Evolutionary conservation across 2,888 invertebrate species (phyloP), one percentile per base, ranked within the genome.

Genomic region (Drosophila heteroneura): DNA sequence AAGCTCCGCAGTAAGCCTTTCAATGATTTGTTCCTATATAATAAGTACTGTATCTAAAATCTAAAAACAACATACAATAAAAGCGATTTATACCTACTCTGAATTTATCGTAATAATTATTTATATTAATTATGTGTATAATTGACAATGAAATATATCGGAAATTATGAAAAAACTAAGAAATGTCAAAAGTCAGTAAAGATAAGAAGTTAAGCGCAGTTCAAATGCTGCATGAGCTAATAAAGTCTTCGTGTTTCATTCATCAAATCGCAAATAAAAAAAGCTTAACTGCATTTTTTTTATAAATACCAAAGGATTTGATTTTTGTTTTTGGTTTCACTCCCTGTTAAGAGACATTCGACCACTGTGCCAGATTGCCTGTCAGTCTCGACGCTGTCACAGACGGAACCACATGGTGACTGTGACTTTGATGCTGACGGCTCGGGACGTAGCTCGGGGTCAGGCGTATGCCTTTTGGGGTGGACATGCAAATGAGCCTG

Each of bases 401-500:
- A 85, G 88, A 88, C 77, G 85, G 75, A 85, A 85, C 85, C 88
- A 89, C 85, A 85, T 85, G 85, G 85, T 85, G 85, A 89, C 79
- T 79, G 79, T 81, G 82, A 79, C 79, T 79, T 79, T 79, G 79
- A 79, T 59, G 79, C 79, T 59, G 63, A 56, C 82, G 73, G 59
- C 39, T 71, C 59, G 72, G 75, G 52, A 47, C 47, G 57, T 69
- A 56, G 69, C 30, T 61, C 66, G 74, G 63, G 72, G 69, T 70
- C 72, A 71, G 76, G 62, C 59, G 62, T 60, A 33, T 37, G 16
- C 5, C 35, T 26, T 35, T 44, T 51, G 53, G 82, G 82, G 79
- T 82, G 79, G 79, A 85, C 89, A 89, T 89, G 88, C 88, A 89
- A 89, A 89, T 90, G 83, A 90, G 89, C 79, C 85, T 83, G 88